Conservation (phyloP, 2,888 invertebrate genomes). For the Sphaeridia pumilis region DNA sequence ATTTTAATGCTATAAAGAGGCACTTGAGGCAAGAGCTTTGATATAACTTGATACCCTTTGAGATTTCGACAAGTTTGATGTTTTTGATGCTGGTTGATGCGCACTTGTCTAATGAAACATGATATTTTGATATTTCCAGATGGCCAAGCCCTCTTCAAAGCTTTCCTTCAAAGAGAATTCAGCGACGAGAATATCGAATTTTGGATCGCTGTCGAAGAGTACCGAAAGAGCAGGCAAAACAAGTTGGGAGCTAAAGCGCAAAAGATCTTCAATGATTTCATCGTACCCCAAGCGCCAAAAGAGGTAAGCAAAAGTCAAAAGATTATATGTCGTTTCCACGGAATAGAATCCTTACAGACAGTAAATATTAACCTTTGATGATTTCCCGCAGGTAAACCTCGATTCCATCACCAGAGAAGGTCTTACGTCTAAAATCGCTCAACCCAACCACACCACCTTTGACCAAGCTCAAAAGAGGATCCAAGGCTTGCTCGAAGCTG, state of each 20-base stretch:
- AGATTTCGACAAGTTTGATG: too few species aligned
- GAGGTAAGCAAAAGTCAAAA: constrained; percentile 41
- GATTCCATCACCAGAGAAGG: constrained; percentile 45
- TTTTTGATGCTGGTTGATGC: too few species aligned
- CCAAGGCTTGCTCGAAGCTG: constrained; percentile 46
- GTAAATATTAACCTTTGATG: too few species aligned
- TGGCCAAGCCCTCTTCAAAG: constrained; percentile 45
- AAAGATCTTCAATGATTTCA: constrained; percentile 45
- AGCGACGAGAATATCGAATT: constrained; percentile 50
- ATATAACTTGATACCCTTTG: too few species aligned
- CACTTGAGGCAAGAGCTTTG: too few species aligned
- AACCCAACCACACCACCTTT: constrained; percentile 43
- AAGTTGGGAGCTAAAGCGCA: constrained; percentile 41
- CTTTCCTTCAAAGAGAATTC: constrained; percentile 46
- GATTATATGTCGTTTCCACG: too few species aligned
- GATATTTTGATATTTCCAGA: constrained; percentile 39
- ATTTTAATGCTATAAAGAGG: too few species aligned
- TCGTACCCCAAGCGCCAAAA: constrained; percentile 45
- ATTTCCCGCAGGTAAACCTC: constrained; percentile 44
- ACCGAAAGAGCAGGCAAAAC: constrained; percentile 40
- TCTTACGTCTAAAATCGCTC: constrained; percentile 40
- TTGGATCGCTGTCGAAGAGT: constrained; percentile 48
- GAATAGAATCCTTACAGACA: too few species aligned
- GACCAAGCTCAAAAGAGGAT: constrained; percentile 46
- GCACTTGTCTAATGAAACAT: too few species aligned